Conservation (phyloP, 2,888 invertebrate species). For the Brachylomia viminalis region DNA sequence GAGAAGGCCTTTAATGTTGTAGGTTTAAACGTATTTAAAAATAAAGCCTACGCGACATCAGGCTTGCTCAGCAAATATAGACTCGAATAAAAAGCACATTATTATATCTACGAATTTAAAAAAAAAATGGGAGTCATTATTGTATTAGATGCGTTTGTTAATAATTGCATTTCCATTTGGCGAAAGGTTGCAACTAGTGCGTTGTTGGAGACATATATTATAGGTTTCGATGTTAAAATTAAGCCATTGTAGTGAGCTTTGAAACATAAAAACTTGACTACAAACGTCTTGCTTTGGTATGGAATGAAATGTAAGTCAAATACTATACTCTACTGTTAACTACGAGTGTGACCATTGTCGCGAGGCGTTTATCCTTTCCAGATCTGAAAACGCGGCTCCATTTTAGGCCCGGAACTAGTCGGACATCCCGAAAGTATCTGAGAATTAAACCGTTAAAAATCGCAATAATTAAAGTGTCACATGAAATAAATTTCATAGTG, state of each 20-base stretch:
- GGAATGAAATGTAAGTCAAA: background rate
- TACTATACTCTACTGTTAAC: background rate
- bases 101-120: conserved; percentile 82
- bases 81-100: conserved; percentile 72
- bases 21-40: conserved; percentile 59
- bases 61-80: conserved; percentile 74
- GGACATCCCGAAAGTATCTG: background rate
- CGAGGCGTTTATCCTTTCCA: background rate
- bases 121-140: conserved; percentile 71
- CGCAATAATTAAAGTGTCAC: background rate
- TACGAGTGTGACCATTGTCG: background rate
- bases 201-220: conserved; percentile 72
- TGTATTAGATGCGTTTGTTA: conserved; percentile 71
- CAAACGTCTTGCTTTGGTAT: background rate
- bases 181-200: conserved; percentile 72
- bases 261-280: conserved; percentile 2
- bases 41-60: conserved; percentile 67
- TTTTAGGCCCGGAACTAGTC: background rate
- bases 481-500: background rate
- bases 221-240: conserved; percentile 19
- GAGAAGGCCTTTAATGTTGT: conserved; percentile 68
- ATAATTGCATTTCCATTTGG: conserved; percentile 66
- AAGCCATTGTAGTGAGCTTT: conserved; percentile 9
- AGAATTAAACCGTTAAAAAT: background rate
- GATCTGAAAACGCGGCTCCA: background rate